A percentile compares a stretch with the other conserved stretches of the same genome.
Conservation (phyloP, 2,797 vertebrate species). For the Lutjanus argentimaculatus region DNA sequence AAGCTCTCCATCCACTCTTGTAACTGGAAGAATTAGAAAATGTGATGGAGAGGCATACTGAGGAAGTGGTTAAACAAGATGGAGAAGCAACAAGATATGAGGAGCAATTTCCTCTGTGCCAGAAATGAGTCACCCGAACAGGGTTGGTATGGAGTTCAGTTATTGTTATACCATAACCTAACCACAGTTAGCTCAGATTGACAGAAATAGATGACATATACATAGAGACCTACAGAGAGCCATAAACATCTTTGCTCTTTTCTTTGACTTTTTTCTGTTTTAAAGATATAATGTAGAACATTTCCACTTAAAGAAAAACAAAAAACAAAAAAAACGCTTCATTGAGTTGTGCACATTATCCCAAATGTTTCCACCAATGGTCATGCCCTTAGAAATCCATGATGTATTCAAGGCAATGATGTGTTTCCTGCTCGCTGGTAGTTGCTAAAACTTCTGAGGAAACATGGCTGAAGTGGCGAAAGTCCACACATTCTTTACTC, state of each 20-base stretch:
- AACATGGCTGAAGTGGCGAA: no score
- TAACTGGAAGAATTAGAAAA: slow-evolving; percentile 54
- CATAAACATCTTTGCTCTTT: slow-evolving; percentile 1
- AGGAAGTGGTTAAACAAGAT: slow-evolving; percentile 41
- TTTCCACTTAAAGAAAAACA: not conserved
- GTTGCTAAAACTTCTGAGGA: no score
- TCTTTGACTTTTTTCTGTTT: slow-evolving; percentile 11
- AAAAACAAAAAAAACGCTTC: no score
- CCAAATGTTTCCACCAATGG: no score
- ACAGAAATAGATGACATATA: slow-evolving; percentile 21
- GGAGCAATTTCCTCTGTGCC: slow-evolving; percentile 30
- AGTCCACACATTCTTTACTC: no score
- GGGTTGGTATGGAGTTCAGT: not conserved
- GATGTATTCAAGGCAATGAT: no score
- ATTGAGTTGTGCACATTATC: no score
- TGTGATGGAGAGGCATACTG: slow-evolving; percentile 34
- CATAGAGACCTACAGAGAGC: not conserved
- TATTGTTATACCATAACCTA: slow-evolving; percentile 18
- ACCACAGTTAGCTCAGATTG: slow-evolving; percentile 21
- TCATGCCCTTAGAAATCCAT: no score
- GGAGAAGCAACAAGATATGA: slow-evolving; percentile 38
- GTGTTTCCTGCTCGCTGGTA: no score
- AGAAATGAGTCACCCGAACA: slow-evolving; percentile 29
- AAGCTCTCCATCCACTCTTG: slow-evolving; percentile 47
- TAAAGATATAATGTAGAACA: not conserved